These are phyloP conservation scores for Prosapia bicincta DNA, from an alignment of 2,888 invertebrate genomes.

Conservation along the genomic window DNA sequence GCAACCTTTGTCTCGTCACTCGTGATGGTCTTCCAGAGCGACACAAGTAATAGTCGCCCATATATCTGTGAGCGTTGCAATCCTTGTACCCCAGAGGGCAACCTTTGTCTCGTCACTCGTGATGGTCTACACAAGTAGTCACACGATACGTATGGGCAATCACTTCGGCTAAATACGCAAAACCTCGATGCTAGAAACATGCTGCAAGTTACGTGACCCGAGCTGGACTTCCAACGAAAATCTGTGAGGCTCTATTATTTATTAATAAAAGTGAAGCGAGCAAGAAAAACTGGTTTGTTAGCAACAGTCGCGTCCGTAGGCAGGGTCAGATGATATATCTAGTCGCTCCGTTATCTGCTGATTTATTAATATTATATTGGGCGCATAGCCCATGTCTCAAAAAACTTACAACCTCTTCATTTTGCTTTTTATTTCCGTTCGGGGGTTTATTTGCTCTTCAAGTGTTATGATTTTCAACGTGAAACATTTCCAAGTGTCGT, in stretches of 20 bases:
- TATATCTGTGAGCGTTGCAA: too few species aligned
- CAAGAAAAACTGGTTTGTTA: not conserved
- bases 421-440: not conserved
- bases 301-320: not conserved
- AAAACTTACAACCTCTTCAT: not conserved
- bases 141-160: too few species aligned
- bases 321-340: not conserved
- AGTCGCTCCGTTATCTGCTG: not conserved
- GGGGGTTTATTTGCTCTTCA: not conserved
- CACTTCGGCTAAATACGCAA: too few species aligned
- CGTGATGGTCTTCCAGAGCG: too few species aligned
- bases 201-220: not conserved
- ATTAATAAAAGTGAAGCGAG: not conserved
- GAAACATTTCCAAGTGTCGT: not conserved
- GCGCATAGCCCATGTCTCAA: not conserved
- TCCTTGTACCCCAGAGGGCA: too few species aligned
- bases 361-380: not conserved
- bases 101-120: too few species aligned
- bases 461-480: not conserved
- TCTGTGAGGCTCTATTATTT: not conserved
- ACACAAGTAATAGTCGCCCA: too few species aligned
- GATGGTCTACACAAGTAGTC: too few species aligned
- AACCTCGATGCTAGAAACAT: too few species aligned
- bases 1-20: too few species aligned
- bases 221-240: not conserved